Base-by-base conservation (phyloP, 2,888 invertebrate genomes). In the Synergus laeviventris region DNA sequence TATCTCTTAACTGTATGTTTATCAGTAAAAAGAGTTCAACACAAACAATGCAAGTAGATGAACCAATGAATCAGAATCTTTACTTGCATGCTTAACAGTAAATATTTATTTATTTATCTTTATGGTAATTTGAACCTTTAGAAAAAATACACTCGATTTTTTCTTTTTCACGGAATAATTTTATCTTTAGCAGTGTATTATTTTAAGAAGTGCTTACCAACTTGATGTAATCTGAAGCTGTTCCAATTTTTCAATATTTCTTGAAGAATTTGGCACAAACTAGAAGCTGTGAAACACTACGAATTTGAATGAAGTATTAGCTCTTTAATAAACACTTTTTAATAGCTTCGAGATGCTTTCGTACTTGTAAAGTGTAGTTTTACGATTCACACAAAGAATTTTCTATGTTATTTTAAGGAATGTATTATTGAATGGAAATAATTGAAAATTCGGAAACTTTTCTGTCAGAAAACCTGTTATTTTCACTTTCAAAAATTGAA, bases 361-460 rank as follows among this genome's bases (percentile, higher is more conserved):
- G 11, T 11, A 12, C 1, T 56, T 0, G 18, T 18, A 12, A 56
- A 21, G 5, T 49, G 16, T 12, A 11, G 1, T 39, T 49, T n/a
- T 54, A n/a, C 11, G 14, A 42, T 3, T 7, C 12, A 3, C 14
- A 0, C 12, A 42, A 2, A 14, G 14, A 42, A 42, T 42, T 12
- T 54, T 54, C 8, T 9, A 9, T 18, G 18, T 56, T 56, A 1
- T 2, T n/a, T 36, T n/a, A 2, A n/a, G 8, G 14, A 38, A n/a
- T 61, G 7, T 8, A 38, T 36, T n/a, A 36, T 61, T 18, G 1
- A 61, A 14, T 61, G 8, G 16, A 36, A 38, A 61, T 61, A 8
- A 38, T n/a, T 61, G n/a, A 39, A 42, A 64, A 64, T 64, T 39
- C 11, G 9, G 14, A 64, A 14, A 64, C 21, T 39, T 39, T 64